Evolutionary conservation across 2,113 vertebrate species (phyloP).

Genomic region (Gavia stellata): DNA sequence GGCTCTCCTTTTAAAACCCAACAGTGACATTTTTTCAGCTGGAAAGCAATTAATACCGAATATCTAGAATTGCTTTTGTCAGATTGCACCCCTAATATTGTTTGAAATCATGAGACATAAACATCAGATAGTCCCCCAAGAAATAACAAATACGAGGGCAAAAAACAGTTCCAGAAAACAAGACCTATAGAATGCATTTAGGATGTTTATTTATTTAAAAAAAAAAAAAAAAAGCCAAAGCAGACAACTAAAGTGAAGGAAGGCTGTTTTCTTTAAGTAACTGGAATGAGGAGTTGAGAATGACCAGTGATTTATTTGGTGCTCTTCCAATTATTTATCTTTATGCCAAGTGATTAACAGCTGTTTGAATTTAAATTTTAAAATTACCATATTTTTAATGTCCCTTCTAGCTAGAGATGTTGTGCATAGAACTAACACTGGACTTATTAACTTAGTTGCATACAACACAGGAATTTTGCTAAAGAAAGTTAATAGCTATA

Average conservation of each 20-base stretch:
- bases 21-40: neutral
- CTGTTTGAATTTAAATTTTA: neutral
- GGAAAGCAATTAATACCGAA: neutral
- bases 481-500: neutral
- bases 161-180: neutral
- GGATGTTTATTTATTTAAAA: neutral
- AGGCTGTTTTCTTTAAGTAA: neutral
- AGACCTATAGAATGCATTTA: neutral
- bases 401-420: neutral
- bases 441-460: neutral
- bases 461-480: neutral
- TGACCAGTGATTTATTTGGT: neutral
- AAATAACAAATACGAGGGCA: neutral
- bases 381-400: neutral
- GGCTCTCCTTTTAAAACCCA: neutral
- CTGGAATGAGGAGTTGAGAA: neutral
- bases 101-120: neutral
- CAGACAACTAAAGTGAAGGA: neutral
- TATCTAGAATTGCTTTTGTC: neutral
- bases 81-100: neutral
- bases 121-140: neutral
- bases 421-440: neutral
- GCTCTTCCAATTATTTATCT: neutral
- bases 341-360: neutral
- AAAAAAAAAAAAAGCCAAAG: neutral